phyloP scores from a whole-genome alignment of 2,888 invertebrate genomes.

The Cordilura impudica region DNA sequence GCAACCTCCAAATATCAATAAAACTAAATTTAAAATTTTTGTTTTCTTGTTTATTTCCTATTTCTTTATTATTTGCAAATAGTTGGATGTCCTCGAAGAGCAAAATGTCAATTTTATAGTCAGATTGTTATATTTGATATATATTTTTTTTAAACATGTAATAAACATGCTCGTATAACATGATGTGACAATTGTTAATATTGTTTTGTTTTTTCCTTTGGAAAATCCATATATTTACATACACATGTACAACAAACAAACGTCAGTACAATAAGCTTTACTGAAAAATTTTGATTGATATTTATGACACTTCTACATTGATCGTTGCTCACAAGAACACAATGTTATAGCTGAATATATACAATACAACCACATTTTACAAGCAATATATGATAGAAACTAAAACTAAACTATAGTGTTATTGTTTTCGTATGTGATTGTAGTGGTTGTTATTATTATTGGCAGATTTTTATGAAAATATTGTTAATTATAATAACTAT shows the following conservation, averaged over 20 bases:
- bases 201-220: background rate
- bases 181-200: conserved; percentile 40
- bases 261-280: conserved; percentile 1
- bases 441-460: background rate
- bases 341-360: too few relatives aligned
- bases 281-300: conserved; percentile 54
- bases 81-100: too few relatives aligned
- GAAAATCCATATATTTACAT: background rate
- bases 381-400: too few relatives aligned
- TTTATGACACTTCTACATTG: conserved; percentile 35
- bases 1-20: too few relatives aligned
- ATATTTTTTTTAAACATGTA: background rate
- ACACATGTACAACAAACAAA: background rate
- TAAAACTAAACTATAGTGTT: too few relatives aligned
- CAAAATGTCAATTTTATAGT: too few relatives aligned
- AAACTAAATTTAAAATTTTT: too few relatives aligned
- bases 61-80: too few relatives aligned
- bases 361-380: background rate
- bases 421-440: background rate
- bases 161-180: conserved; percentile 35
- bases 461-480: conserved; percentile 1
- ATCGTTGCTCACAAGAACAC: background rate
- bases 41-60: too few relatives aligned
- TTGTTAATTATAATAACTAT: background rate
- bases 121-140: background rate